These are phyloP conservation scores for Elephas maximus DNA, from an alignment of 2,113 vertebrate genomes.

Conservation along the genomic window DNA sequence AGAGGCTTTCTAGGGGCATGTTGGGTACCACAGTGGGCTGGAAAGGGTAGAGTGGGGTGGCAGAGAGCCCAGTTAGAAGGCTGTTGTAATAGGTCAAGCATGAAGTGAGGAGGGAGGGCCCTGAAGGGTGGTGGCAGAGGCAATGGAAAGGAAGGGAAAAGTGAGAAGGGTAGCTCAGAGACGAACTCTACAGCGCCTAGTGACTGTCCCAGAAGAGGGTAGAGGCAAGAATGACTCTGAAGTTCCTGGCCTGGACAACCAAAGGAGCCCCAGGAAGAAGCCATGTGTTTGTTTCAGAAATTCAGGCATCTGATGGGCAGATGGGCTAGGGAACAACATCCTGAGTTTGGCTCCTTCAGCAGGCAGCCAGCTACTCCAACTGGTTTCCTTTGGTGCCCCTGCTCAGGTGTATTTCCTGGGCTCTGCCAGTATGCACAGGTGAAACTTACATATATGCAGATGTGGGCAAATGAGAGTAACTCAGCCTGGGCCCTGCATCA, in stretches of 20 bases:
- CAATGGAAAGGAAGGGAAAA: not conserved
- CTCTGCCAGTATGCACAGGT: conserved; percentile 74
- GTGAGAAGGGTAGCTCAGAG: not conserved
- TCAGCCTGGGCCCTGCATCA: conserved; percentile 60
- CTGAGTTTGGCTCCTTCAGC: not conserved
- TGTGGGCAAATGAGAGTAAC: conserved; percentile 74
- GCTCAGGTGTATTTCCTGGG: conserved; percentile 68
- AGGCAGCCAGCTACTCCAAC: not conserved
- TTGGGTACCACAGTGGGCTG: not conserved
- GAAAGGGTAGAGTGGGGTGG: not conserved
- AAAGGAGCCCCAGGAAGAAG: not conserved
- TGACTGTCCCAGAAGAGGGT: not conserved
- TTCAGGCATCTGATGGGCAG: not conserved
- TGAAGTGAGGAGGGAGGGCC: not conserved
- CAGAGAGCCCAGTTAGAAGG: conserved; percentile 22
- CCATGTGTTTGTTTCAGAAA: not conserved
- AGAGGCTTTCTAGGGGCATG: not conserved
- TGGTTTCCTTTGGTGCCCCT: not conserved
- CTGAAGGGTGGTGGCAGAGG: not conserved
- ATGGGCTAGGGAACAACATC: not conserved
- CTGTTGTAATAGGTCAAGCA: not conserved
- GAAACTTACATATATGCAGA: conserved; percentile 84
- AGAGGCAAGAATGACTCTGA: not conserved
- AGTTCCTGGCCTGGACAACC: not conserved
- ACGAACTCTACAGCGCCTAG: not conserved